Evolutionary conservation across 2,888 invertebrate genomes (phyloP).

Genomic region (Allygus modestus): DNA sequence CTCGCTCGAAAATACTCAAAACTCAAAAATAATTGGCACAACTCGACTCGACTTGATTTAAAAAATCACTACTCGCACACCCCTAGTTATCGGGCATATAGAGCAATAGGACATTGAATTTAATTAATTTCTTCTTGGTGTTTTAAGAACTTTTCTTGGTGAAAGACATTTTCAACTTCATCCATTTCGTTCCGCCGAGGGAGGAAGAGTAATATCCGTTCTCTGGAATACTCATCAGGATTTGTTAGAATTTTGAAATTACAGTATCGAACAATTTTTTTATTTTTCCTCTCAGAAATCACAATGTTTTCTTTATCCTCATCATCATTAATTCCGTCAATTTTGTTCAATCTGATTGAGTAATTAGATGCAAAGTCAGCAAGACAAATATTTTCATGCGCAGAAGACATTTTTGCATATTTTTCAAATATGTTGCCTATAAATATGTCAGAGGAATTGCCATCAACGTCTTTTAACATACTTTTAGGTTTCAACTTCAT

Average conservation of each 20-base stretch:
- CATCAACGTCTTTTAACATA: neutral
- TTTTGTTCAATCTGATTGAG: neutral
- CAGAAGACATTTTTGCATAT: constrained; percentile 2
- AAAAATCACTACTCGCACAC: too few species aligned
- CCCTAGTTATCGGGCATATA: too few species aligned
- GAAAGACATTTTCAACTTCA: constrained; percentile 54
- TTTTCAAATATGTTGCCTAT: constrained; percentile 13
- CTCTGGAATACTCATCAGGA: constrained; percentile 28
- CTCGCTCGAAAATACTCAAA: too few species aligned
- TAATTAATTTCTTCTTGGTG: neutral
- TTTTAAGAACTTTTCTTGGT: constrained; percentile 14
- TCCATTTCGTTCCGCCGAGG: constrained; percentile 59
- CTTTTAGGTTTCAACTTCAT: constrained; percentile 13
- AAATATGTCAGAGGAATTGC: constrained; percentile 27
- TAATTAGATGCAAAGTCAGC: constrained; percentile 38
- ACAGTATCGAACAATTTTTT: constrained; percentile 6
- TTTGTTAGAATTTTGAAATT: constrained; percentile 16
- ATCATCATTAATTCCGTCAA: constrained; percentile 20
- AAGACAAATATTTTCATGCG: constrained; percentile 26
- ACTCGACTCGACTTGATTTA: too few species aligned
- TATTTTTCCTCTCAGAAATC: constrained; percentile 28
- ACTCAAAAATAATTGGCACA: too few species aligned
- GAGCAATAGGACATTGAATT: constrained; percentile 22
- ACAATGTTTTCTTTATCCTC: neutral
- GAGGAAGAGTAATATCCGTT: constrained; percentile 19